These are phyloP conservation scores for Gymnodraco acuticeps DNA, from an alignment of 2,797 vertebrate genomes.

Conservation along the genomic window DNA sequence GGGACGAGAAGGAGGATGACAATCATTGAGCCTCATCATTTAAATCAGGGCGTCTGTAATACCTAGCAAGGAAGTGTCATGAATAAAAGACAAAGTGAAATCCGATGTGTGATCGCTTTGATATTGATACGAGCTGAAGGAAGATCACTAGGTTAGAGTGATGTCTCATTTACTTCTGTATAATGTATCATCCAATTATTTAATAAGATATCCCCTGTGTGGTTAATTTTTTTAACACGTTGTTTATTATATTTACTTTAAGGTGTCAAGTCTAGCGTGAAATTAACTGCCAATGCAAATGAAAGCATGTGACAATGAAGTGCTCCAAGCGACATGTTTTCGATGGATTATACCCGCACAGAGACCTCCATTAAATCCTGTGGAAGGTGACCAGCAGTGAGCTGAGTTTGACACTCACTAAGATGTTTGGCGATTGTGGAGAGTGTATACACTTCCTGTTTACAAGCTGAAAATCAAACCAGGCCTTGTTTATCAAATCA, in stretches of 20 bases:
- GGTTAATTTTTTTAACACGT: conserved; percentile 28
- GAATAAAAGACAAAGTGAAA: conserved; percentile 62
- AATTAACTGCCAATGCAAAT: conserved; percentile 49
- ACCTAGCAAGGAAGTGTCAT: conserved; percentile 40
- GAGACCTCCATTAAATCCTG: conserved; percentile 26
- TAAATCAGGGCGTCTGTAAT: conserved; percentile 38
- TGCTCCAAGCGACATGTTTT: conserved; percentile 11
- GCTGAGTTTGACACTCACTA: conserved; percentile 27
- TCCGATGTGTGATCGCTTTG: conserved; percentile 37
- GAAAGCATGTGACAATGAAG: conserved; percentile 26
- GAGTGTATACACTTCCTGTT: conserved; percentile 47
- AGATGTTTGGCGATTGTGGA: conserved; percentile 27
- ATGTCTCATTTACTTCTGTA: conserved; percentile 50
- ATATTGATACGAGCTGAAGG: conserved; percentile 52
- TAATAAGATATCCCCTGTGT: conserved; percentile 14
- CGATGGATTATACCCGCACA: conserved; percentile 21
- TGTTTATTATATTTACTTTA: conserved; percentile 25
- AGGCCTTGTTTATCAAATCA: conserved; percentile 36
- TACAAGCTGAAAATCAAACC: conserved; percentile 19
- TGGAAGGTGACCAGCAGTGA: conserved; percentile 10
- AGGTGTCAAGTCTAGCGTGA: conserved; percentile 37
- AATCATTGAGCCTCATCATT: conserved; percentile 56
- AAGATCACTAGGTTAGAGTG: conserved; percentile 27
- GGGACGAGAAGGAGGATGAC: conserved; percentile 40
- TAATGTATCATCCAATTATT: conserved; percentile 39